These are phyloP conservation scores for Leptinotarsa juncta DNA, from an alignment of 2,888 invertebrate genomes.

Conservation along the genomic window DNA sequence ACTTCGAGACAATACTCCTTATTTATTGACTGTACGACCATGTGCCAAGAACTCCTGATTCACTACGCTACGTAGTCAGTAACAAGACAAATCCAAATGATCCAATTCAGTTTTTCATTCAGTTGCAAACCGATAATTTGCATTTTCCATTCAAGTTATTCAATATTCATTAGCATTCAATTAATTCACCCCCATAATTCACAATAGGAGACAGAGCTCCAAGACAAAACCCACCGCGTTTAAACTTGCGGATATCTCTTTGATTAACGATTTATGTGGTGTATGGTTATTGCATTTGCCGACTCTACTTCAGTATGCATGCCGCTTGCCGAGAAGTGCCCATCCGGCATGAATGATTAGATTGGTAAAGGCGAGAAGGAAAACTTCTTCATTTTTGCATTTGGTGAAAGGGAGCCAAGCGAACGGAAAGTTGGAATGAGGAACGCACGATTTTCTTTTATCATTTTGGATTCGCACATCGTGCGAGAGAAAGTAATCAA, in stretches of 20 bases:
- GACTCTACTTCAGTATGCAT: conserved; percentile 29
- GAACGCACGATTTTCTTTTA: conserved; percentile 1
- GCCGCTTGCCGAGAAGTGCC: conserved; percentile 19
- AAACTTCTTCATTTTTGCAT: conserved; percentile 24
- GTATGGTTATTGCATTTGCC: conserved; percentile 33
- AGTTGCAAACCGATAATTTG: neutral
- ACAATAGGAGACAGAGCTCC: conserved; percentile 26
- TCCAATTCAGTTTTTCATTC: neutral
- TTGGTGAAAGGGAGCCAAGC: neutral
- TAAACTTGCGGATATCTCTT: conserved; percentile 32
- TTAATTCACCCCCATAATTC: conserved; percentile 10
- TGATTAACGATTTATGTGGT: conserved; percentile 35
- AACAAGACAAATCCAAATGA: no score
- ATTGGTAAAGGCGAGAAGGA: conserved; percentile 16
- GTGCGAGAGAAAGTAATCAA: neutral
- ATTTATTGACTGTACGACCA: no score
- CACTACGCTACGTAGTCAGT: no score
- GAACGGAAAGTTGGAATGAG: neutral
- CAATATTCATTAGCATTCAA: neutral
- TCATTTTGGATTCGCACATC: neutral
- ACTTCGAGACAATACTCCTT: no score
- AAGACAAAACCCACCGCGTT: conserved; percentile 22
- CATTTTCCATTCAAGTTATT: neutral
- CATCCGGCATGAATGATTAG: conserved; percentile 29
- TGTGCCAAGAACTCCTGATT: no score